These are phyloP conservation scores for Germaria angustata DNA, from an alignment of 2,888 invertebrate species.

Conservation along the genomic window DNA sequence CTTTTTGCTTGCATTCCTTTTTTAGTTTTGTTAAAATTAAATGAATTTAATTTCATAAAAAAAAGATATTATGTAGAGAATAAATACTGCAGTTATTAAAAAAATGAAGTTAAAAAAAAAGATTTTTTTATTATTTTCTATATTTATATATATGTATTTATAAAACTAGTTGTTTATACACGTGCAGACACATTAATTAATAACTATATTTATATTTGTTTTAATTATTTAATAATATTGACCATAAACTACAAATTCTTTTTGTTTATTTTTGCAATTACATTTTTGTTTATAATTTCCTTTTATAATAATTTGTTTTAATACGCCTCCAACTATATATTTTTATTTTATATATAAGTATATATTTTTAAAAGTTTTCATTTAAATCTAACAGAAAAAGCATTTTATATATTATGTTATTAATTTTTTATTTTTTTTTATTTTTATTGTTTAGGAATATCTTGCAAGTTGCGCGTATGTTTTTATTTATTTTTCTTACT, in stretches of 20 bases:
- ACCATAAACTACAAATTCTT: slow-evolving; percentile 66
- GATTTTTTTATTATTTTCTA: not conserved
- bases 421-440: slow-evolving; percentile 4
- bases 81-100: slow-evolving; percentile 65
- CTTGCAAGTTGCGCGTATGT: slow-evolving; percentile 66
- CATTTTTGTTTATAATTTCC: not conserved
- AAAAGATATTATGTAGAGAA: slow-evolving; percentile 62
- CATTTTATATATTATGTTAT: slow-evolving; percentile 30
- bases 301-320: slow-evolving; percentile 19
- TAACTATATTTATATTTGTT: slow-evolving; percentile 58
- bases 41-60: slow-evolving; percentile 21
- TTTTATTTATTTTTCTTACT: slow-evolving; percentile 12
- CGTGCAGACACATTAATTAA: slow-evolving; percentile 65
- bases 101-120: slow-evolving; percentile 47
- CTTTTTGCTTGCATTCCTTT: slow-evolving; percentile 45
- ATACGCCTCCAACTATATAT: slow-evolving; percentile 41
- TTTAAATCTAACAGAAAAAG: slow-evolving; percentile 63
- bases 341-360: slow-evolving; percentile 5
- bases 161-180: slow-evolving; percentile 66
- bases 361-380: slow-evolving; percentile 36
- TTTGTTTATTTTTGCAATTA: slow-evolving; percentile 21
- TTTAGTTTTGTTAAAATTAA: slow-evolving; percentile 54
- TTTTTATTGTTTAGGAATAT: slow-evolving; percentile 60
- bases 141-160: slow-evolving; percentile 20
- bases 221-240: slow-evolving; percentile 62